phyloP scores from a whole-genome alignment of 2,113 vertebrate species.

The Tragulus kanchil region DNA sequence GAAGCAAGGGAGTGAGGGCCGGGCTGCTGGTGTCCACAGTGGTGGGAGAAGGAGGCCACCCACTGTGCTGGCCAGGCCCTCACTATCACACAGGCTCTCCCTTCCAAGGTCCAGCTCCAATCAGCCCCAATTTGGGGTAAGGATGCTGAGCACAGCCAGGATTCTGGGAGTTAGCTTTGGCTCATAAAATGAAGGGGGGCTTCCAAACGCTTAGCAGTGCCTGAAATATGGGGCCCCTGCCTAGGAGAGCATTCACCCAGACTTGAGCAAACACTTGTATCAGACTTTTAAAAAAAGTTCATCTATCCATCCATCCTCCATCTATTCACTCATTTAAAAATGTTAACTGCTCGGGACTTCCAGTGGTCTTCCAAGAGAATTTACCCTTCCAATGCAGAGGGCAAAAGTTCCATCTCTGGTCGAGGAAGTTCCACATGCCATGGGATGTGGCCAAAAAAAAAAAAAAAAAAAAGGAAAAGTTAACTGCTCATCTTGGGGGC shows the following conservation, averaged over 20 bases:
- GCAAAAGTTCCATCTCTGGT: too few relatives aligned
- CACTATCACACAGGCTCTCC: accelerated
- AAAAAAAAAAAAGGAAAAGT: too few relatives aligned
- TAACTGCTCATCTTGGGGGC: not conserved
- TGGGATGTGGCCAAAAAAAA: too few relatives aligned
- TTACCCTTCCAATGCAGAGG: too few relatives aligned
- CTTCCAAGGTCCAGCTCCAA: not conserved
- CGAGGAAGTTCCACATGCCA: too few relatives aligned
- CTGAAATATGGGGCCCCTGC: not conserved
- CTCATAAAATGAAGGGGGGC: too few relatives aligned
- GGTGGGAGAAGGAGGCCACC: not conserved
- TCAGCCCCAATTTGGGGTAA: not conserved
- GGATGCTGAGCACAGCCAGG: not conserved
- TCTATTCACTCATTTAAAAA: not conserved
- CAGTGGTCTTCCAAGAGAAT: too few relatives aligned
- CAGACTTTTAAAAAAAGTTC: not conserved
- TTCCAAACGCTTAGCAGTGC: not conserved
- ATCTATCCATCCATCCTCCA: not conserved
- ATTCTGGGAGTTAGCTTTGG: not conserved
- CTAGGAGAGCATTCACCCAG: not conserved
- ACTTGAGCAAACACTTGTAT: not conserved
- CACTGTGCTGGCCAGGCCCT: accelerated
- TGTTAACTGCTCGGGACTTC: not conserved
- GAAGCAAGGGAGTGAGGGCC: not conserved
- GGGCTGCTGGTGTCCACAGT: accelerated